These are phyloP conservation scores for Germaria angustata DNA, from an alignment of 2,888 invertebrate genomes.

Conservation along the genomic window DNA sequence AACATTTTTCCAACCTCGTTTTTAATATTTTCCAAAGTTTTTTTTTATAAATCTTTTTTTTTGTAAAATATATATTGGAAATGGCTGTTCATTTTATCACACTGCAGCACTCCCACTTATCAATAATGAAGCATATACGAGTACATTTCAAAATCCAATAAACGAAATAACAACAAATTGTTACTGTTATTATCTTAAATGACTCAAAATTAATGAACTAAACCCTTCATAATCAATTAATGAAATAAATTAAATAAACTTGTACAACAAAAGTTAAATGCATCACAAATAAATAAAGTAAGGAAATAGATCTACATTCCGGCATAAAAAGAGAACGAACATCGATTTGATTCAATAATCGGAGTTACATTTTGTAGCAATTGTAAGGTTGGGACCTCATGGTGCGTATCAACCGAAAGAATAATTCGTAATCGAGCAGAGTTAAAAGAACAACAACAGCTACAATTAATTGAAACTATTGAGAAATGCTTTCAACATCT, in stretches of 20 bases:
- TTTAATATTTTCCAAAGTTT: too few relatives aligned
- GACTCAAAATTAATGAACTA: slow-evolving; percentile 36
- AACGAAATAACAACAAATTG: neutral
- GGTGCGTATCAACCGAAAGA: slow-evolving; percentile 55
- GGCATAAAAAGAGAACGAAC: slow-evolving; percentile 9
- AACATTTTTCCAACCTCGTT: too few relatives aligned
- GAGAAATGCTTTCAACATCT: slow-evolving; percentile 42
- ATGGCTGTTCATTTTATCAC: too few relatives aligned
- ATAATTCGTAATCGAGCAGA: slow-evolving; percentile 5
- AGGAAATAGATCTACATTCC: neutral
- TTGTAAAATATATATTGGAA: too few relatives aligned
- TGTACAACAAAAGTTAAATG: slow-evolving; percentile 13
- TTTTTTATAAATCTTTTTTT: too few relatives aligned
- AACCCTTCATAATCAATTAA: slow-evolving; percentile 64
- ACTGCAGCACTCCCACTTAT: slow-evolving; percentile 9
- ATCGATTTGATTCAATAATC: slow-evolving; percentile 30
- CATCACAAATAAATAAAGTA: neutral
- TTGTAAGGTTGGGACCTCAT: slow-evolving; percentile 56
- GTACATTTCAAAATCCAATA: neutral
- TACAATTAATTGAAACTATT: slow-evolving; percentile 32
- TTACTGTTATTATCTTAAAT: slow-evolving; percentile 52
- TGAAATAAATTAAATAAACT: slow-evolving; percentile 23
- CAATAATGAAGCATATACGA: neutral
- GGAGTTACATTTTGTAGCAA: slow-evolving; percentile 34
- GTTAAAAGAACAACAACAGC: neutral